Percentiles rank a stretch among this genome's conserved stretches.
phyloP scores from a whole-genome alignment of 2,888 invertebrate species.

The Tuberolachnus salignus region DNA sequence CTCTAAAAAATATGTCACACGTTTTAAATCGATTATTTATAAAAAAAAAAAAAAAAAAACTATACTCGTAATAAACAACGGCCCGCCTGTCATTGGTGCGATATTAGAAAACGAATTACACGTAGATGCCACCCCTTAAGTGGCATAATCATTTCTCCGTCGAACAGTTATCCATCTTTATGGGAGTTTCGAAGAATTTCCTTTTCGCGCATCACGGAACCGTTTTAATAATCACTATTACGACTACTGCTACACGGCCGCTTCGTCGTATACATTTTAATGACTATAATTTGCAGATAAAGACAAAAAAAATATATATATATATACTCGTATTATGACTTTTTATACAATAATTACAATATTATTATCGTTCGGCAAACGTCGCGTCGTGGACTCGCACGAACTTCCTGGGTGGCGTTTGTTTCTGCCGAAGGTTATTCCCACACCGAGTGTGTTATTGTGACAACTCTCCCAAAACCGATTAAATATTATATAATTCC shows the following conservation, averaged over 20 bases:
- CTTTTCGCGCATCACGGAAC: slow-evolving; percentile 17
- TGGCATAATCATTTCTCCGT: no score
- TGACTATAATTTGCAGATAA: slow-evolving; percentile 32
- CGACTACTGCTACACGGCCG: no score
- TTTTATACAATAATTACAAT: no score
- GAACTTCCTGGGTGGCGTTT: slow-evolving; percentile 23
- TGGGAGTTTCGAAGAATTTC: neutral
- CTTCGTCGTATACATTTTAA: neutral
- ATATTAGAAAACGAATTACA: no score
- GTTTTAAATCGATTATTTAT: no score
- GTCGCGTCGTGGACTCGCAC: neutral
- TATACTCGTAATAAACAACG: no score
- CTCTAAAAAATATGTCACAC: no score
- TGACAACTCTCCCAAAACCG: slow-evolving; percentile 43
- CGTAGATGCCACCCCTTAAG: no score
- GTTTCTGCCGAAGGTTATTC: neutral
- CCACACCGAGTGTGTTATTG: neutral
- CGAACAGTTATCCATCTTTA: no score
- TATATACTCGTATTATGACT: neutral
- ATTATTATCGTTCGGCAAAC: neutral
- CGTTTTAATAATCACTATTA: no score
- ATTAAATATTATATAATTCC: neutral
- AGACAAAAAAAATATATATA: neutral
- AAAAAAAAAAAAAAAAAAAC: no score
- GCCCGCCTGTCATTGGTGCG: no score